Conservation (phyloP, 2,797 vertebrate species). For the Euphonia xanthogaster region DNA sequence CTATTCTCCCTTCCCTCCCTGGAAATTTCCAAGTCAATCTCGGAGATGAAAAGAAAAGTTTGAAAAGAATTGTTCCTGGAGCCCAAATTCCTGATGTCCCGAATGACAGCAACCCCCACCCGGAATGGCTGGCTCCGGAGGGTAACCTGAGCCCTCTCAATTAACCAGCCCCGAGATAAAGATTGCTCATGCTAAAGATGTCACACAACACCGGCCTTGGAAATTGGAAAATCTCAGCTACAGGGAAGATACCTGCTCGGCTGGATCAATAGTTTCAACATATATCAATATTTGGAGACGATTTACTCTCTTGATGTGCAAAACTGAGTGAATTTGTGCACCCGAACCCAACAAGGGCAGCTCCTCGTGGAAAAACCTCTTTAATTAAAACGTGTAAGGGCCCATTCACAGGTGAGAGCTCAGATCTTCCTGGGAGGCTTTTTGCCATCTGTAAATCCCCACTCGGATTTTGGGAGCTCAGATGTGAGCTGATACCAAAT, state of each 20-base stretch:
- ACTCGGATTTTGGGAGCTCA: not conserved
- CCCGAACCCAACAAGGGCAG: not conserved
- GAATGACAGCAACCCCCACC: conserved; percentile 28
- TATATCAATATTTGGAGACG: not conserved
- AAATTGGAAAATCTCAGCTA: not conserved
- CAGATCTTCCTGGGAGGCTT: not conserved
- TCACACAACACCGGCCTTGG: conserved; percentile 42
- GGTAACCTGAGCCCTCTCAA: conserved; percentile 51
- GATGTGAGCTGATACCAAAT: not conserved
- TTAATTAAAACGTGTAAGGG: not conserved
- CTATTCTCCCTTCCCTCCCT: not conserved
- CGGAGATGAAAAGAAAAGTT: conserved; percentile 12
- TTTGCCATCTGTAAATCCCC: not conserved
- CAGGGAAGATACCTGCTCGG: not conserved
- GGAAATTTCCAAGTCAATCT: not conserved
- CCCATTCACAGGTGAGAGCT: not conserved
- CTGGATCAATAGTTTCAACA: not conserved
- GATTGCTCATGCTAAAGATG: conserved; percentile 51
- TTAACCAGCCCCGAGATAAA: conserved; percentile 53
- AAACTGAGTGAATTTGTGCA: not conserved
- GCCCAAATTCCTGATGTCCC: conserved; percentile 48
- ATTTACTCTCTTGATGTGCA: conserved; percentile 3
- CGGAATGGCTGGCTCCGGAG: not conserved
- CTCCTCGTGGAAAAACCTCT: not conserved
- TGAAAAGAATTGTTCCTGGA: conserved; percentile 17